Percentiles rank a stretch among this genome's conserved stretches.
Evolutionary conservation across 2,797 vertebrate species (phyloP).

Genomic region (Cetoscarus ocellatus): DNA sequence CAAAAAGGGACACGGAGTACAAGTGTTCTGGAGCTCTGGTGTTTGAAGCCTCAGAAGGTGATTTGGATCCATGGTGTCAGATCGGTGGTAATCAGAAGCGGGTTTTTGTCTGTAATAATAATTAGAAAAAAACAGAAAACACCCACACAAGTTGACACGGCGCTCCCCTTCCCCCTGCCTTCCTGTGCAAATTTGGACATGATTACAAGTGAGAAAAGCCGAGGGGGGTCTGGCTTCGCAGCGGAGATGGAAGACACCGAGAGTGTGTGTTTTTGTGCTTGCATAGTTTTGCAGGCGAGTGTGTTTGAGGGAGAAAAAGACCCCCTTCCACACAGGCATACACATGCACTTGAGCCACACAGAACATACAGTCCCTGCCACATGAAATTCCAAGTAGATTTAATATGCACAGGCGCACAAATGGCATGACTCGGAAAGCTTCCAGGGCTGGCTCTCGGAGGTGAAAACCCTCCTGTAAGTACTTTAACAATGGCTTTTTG

Average conservation of each 20-base stretch:
- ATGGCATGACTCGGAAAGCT: conserved; percentile 82
- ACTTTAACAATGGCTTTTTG: conserved; percentile 80
- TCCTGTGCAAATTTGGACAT: conserved; percentile 87
- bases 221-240: conserved; percentile 84
- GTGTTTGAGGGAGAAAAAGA: conserved; percentile 51
- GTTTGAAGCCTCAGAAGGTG: conserved; percentile 67
- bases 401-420: conserved; percentile 84
- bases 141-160: conserved; percentile 82
- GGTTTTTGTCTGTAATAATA: conserved; percentile 62
- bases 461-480: conserved; percentile 78
- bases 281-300: conserved; percentile 66
- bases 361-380: conserved; percentile 65
- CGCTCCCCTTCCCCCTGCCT: conserved; percentile 78
- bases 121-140: conserved; percentile 45
- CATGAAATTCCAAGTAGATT: conserved; percentile 80
- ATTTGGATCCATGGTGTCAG: conserved; percentile 70
- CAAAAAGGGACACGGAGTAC: conserved; percentile 26
- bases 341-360: conserved; percentile 60
- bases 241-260: conserved; percentile 75
- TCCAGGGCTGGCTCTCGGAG: conserved; percentile 75
- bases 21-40: conserved; percentile 37
- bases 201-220: conserved; percentile 86
- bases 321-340: neutral
- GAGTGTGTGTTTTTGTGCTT: conserved; percentile 66
- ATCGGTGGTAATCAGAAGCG: conserved; percentile 67